Evolutionary conservation across 2,888 invertebrate species (phyloP).

Genomic region (Tetragonula carbonaria): DNA sequence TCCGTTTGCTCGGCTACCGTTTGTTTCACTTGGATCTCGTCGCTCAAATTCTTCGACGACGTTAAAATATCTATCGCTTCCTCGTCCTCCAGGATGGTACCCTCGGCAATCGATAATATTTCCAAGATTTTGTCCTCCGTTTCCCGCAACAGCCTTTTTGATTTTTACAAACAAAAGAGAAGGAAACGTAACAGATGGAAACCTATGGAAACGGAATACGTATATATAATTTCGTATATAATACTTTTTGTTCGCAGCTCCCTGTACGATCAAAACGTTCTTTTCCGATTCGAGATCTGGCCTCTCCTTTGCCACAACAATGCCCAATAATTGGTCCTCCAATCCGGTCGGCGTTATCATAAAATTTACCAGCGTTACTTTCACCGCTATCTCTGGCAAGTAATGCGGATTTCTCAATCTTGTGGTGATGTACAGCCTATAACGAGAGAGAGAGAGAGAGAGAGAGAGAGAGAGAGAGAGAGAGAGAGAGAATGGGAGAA

Average conservation of each 20-base stretch:
- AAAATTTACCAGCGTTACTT: slow-evolving; percentile 95
- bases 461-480: too few species aligned
- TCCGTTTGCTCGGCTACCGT: slow-evolving; percentile 95
- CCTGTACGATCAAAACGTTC: slow-evolving; percentile 93
- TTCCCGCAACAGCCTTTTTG: slow-evolving; percentile 89
- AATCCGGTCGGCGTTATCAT: slow-evolving; percentile 95
- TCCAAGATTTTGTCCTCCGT: slow-evolving; percentile 96
- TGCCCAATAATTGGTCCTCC: slow-evolving; percentile 94
- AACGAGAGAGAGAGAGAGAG: slow-evolving; percentile 4
- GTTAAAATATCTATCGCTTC: slow-evolving; percentile 94
- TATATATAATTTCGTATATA: too few species aligned
- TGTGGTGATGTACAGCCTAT: slow-evolving; percentile 95
- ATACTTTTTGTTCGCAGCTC: slow-evolving; percentile 91
- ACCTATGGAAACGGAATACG: too few species aligned
- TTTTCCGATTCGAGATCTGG: slow-evolving; percentile 97
- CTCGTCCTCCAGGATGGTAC: slow-evolving; percentile 95
- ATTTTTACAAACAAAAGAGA: neutral
- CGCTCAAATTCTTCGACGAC: slow-evolving; percentile 94
- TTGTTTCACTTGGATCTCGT: slow-evolving; percentile 96
- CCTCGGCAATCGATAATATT: slow-evolving; percentile 89
- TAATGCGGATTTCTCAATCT: slow-evolving; percentile 97
- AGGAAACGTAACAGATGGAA: too few species aligned
- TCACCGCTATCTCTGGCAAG: slow-evolving; percentile 96
- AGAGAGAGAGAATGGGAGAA: too few species aligned
- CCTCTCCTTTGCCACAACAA: slow-evolving; percentile 95